Evolutionary conservation across 2,113 vertebrate species (phyloP).

Genomic region (Laticauda laticaudata): DNA sequence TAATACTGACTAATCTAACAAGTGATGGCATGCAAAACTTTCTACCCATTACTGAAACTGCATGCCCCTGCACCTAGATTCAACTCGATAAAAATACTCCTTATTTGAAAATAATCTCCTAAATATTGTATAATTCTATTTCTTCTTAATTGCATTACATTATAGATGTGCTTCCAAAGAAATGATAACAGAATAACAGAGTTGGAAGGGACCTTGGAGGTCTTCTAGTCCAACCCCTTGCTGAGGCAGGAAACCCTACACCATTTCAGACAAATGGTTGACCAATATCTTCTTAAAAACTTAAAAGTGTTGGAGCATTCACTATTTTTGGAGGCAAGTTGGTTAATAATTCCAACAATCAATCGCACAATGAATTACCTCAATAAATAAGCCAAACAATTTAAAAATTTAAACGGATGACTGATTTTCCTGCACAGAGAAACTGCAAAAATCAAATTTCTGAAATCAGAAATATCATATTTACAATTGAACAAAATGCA

Average conservation of each 20-base stretch:
- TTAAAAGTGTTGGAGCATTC: too few relatives aligned
- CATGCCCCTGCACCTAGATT: not conserved
- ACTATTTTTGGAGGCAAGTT: too few relatives aligned
- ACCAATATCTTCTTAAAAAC: too few relatives aligned
- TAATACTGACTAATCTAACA: not conserved
- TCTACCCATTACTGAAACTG: not conserved
- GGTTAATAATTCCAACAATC: not conserved
- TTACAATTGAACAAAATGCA: conserved; percentile 43
- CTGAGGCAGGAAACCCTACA: too few relatives aligned
- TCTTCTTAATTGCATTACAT: not conserved
- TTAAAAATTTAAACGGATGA: not conserved
- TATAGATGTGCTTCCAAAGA: not conserved
- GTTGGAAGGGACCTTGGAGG: too few relatives aligned
- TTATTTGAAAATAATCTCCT: not conserved
- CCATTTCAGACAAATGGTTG: too few relatives aligned
- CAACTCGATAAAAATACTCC: not conserved
- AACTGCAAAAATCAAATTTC: conserved; percentile 33
- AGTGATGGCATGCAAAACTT: not conserved
- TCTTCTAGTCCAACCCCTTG: too few relatives aligned
- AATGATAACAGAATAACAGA: too few relatives aligned
- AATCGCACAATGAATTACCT: not conserved
- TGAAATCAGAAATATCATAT: conserved; percentile 36
- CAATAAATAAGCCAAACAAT: not conserved
- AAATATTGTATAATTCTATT: not conserved
- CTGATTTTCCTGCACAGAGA: conserved; percentile 36